These are phyloP conservation scores for Macrosteles quadrilineatus DNA, from an alignment of 1,140 invertebrate species.

Conservation along the genomic window DNA sequence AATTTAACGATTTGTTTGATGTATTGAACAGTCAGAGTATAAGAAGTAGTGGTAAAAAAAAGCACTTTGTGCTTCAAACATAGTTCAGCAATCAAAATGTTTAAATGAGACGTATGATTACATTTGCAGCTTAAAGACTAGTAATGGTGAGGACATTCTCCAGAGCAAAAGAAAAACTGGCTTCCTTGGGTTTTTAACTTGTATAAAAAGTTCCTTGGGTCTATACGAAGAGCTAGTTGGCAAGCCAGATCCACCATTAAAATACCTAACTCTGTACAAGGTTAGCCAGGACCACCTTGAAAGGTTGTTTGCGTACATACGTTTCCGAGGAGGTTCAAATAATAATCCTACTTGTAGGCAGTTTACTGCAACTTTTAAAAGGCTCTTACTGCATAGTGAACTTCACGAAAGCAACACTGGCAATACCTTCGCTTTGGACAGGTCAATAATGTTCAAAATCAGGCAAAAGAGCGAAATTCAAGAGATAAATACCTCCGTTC, in stretches of 20 bases:
- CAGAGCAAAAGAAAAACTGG: slow-evolving; percentile 1
- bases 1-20: too few species aligned
- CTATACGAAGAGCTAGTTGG: background rate
- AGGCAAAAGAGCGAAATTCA: background rate
- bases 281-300: slow-evolving; percentile 39
- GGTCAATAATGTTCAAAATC: too few species aligned
- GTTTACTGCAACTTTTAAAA: slow-evolving; percentile 21
- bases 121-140: background rate
- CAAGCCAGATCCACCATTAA: slow-evolving; percentile 11
- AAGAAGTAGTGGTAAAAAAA: too few species aligned
- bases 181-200: slow-evolving; percentile 14
- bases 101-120: background rate
- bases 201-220: slow-evolving; percentile 10
- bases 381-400: slow-evolving; percentile 22
- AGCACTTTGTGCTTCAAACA: background rate
- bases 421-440: slow-evolving; percentile 2
- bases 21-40: too few species aligned
- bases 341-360: slow-evolving; percentile 35
- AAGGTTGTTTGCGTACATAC: slow-evolving; percentile 37
- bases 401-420: slow-evolving; percentile 20
- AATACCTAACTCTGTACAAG: slow-evolving; percentile 35
- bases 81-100: background rate
- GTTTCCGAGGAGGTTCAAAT: slow-evolving; percentile 30
- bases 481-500: slow-evolving; percentile 11
- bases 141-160: slow-evolving; percentile 9